Evolutionary conservation across 2,888 invertebrate species (phyloP).

Genomic region (Agonopterix arenella): DNA sequence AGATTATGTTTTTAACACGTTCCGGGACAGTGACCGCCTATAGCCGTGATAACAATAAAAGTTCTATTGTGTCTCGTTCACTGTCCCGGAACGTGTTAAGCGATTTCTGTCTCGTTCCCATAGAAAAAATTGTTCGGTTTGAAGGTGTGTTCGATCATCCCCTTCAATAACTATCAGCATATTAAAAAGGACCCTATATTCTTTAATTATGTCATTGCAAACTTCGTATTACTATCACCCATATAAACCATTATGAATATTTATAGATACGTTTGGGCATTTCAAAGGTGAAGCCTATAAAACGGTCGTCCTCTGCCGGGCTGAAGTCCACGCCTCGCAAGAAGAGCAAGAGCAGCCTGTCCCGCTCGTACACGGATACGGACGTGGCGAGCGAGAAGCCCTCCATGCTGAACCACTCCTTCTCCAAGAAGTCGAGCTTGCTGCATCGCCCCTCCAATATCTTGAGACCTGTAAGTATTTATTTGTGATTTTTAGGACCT

Average conservation of each 20-base stretch:
- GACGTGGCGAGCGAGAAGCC: conserved; percentile 71
- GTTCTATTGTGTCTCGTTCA: too few relatives aligned
- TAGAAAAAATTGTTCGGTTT: too few relatives aligned
- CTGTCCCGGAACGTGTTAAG: too few relatives aligned
- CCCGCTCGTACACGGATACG: conserved; percentile 58
- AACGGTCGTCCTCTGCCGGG: conserved; percentile 60
- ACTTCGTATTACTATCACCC: neutral
- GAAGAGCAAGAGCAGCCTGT: conserved; percentile 57
- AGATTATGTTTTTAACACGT: too few relatives aligned
- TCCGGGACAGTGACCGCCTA: too few relatives aligned
- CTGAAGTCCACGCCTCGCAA: conserved; percentile 59
- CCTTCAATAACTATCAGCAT: too few relatives aligned
- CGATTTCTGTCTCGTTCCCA: too few relatives aligned
- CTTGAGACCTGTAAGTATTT: conserved; percentile 80
- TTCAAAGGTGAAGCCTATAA: conserved; percentile 68
- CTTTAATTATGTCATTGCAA: too few relatives aligned
- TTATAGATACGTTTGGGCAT: conserved; percentile 71
- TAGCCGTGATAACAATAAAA: too few relatives aligned
- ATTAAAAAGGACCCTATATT: too few relatives aligned
- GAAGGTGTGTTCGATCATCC: too few relatives aligned
- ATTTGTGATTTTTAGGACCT: too few relatives aligned
- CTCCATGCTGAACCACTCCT: conserved; percentile 75
- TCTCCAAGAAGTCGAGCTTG: conserved; percentile 74
- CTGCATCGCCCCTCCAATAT: conserved; percentile 83
- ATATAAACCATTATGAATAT: conserved; percentile 30